Evolutionary conservation across 2,888 invertebrate species (phyloP).

Genomic region (Noctua janthe): DNA sequence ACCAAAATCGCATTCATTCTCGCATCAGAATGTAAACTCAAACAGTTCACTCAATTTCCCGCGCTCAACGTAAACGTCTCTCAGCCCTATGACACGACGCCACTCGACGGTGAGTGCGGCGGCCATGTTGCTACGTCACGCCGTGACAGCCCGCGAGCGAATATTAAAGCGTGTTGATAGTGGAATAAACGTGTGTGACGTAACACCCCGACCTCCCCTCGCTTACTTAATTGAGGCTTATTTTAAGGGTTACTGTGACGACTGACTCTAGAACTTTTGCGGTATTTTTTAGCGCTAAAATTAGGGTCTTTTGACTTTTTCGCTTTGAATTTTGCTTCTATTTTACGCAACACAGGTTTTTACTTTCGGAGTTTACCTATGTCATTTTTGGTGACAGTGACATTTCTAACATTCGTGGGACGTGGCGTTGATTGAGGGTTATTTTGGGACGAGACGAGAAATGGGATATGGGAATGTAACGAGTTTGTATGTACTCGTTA

Average conservation of each 20-base stretch:
- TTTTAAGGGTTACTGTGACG: conserved; percentile 42
- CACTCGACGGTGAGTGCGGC: conserved; percentile 70
- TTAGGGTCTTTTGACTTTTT: conserved; percentile 26
- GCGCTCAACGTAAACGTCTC: conserved; percentile 60
- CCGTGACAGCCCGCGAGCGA: conserved; percentile 66
- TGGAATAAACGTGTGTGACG: conserved; percentile 63
- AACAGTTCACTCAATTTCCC: conserved; percentile 61
- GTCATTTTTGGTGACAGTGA: conserved; percentile 50
- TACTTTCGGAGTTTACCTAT: conserved; percentile 47
- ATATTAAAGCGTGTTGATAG: conserved; percentile 70
- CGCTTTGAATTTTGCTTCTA: conserved; percentile 24
- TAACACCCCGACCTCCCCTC: conserved; percentile 47
- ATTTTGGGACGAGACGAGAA: conserved; percentile 12
- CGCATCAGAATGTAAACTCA: conserved; percentile 46
- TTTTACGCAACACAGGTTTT: conserved; percentile 43
- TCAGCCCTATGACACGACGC: conserved; percentile 61
- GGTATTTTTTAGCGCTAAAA: conserved; percentile 7
- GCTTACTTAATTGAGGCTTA: conserved; percentile 60
- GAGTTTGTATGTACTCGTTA: neutral
- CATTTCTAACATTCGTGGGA: conserved; percentile 5
- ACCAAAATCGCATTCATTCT: conserved; percentile 42
- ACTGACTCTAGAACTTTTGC: conserved; percentile 12
- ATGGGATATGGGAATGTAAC: neutral
- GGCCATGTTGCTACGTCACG: conserved; percentile 77
- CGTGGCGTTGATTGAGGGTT: conserved; percentile 37